Percentiles rank a stretch among this genome's conserved stretches.
Evolutionary conservation across 2,888 invertebrate genomes (phyloP).

Genomic region (Beris morrisii): DNA sequence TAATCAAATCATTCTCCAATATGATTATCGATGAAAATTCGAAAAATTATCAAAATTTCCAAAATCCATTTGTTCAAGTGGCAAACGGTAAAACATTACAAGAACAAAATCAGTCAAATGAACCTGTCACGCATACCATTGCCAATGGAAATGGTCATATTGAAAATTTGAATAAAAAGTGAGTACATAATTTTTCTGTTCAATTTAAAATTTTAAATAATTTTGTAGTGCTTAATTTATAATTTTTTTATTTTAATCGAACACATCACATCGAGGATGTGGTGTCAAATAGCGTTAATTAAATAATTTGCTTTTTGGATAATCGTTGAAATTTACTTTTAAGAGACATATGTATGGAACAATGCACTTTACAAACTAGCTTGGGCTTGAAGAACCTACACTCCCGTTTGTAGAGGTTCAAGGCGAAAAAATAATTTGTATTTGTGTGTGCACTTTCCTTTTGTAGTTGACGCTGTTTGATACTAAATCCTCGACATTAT

Average conservation of each 20-base stretch:
- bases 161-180: slow-evolving; percentile 56
- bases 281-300: no score
- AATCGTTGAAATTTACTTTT: no score
- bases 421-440: no score
- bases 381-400: no score
- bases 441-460: no score
- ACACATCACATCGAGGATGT: not conserved
- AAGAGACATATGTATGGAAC: no score
- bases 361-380: no score
- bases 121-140: slow-evolving; percentile 42
- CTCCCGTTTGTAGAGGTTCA: no score
- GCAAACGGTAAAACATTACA: slow-evolving; percentile 49
- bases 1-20: slow-evolving; percentile 54
- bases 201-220: slow-evolving; percentile 7
- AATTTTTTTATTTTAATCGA: not conserved
- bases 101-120: slow-evolving; percentile 37
- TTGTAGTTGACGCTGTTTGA: no score
- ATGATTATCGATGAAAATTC: slow-evolving; percentile 53
- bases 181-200: slow-evolving; percentile 37
- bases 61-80: slow-evolving; percentile 47
- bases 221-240: not conserved
- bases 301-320: no score
- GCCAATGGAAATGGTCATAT: slow-evolving; percentile 56
- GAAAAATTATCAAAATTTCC: slow-evolving; percentile 49
- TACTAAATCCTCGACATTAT: no score